phyloP scores from a whole-genome alignment of 2,888 invertebrate species.

The Lapara coniferarum region DNA sequence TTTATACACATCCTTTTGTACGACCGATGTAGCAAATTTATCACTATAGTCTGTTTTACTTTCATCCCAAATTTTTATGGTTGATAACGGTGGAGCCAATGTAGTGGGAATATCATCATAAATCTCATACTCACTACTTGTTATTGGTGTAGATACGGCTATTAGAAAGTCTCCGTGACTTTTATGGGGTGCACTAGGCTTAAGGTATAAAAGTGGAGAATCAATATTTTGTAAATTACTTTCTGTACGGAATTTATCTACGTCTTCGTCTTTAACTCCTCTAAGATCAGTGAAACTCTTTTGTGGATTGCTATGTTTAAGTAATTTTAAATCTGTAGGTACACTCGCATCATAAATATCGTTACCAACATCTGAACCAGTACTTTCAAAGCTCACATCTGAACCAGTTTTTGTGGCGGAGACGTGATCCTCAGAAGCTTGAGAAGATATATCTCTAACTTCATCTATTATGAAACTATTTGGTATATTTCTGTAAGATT shows the following conservation, averaged over 20 bases:
- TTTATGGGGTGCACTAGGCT: slow-evolving; percentile 81
- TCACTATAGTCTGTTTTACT: slow-evolving; percentile 59
- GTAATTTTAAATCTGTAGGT: slow-evolving; percentile 57
- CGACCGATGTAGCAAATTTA: slow-evolving; percentile 48
- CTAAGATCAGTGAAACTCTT: slow-evolving; percentile 70
- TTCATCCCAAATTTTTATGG: slow-evolving; percentile 58
- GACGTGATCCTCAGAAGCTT: slow-evolving; percentile 77
- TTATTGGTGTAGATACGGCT: slow-evolving; percentile 58
- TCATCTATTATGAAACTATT: slow-evolving; percentile 68
- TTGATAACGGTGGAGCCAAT: slow-evolving; percentile 45
- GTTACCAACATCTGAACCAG: slow-evolving; percentile 66
- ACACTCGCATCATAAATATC: slow-evolving; percentile 63
- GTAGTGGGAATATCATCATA: slow-evolving; percentile 72
- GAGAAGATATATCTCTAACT: slow-evolving; percentile 80
- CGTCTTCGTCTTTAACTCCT: slow-evolving; percentile 70
- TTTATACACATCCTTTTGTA: slow-evolving; percentile 66
- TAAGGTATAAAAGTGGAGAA: slow-evolving; percentile 83
- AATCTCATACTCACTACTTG: slow-evolving; percentile 70
- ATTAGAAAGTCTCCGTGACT: slow-evolving; percentile 73
- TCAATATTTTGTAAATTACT: slow-evolving; percentile 81
- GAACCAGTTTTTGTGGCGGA: slow-evolving; percentile 69
- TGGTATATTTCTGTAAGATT: slow-evolving; percentile 70
- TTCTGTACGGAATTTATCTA: slow-evolving; percentile 75
- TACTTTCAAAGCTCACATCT: slow-evolving; percentile 75
- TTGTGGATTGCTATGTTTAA: slow-evolving; percentile 62